These are phyloP conservation scores for Eupristina koningsbergeri DNA, from an alignment of 1,140 invertebrate species.

Conservation along the genomic window DNA sequence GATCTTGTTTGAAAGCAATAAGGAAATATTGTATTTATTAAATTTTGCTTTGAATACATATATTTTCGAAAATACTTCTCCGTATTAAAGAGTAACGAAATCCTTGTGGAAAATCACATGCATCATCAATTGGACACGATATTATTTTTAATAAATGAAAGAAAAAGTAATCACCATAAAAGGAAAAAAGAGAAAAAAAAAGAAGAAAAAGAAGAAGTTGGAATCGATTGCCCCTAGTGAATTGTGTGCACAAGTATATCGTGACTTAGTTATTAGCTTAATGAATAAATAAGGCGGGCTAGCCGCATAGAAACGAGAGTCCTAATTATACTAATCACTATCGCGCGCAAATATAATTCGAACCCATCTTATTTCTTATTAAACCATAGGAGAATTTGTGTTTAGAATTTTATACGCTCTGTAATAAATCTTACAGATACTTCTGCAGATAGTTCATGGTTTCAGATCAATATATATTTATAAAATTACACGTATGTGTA, in stretches of 20 bases:
- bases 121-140: no score
- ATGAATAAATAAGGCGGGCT: slow-evolving; percentile 46
- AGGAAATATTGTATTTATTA: no score
- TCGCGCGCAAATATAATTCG: slow-evolving; percentile 15
- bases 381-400: not conserved
- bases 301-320: slow-evolving; percentile 36
- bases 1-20: no score
- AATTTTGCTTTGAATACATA: no score
- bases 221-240: slow-evolving; percentile 25
- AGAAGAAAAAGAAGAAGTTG: not conserved
- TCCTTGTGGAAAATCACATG: no score
- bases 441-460: slow-evolving; percentile 1
- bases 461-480: slow-evolving; percentile 37
- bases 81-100: no score
- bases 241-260: slow-evolving; percentile 2
- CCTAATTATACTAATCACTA: slow-evolving; percentile 17
- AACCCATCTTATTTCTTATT: slow-evolving; percentile 24
- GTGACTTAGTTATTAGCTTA: slow-evolving; percentile 24
- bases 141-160: no score
- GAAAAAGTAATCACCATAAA: no score
- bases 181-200: not conserved
- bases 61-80: no score
- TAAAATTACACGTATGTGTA: no score
- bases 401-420: slow-evolving; percentile 18
- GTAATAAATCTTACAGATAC: slow-evolving; percentile 15